Base-by-base conservation (phyloP, 1,140 invertebrate genomes). In the Diprion similis region DNA sequence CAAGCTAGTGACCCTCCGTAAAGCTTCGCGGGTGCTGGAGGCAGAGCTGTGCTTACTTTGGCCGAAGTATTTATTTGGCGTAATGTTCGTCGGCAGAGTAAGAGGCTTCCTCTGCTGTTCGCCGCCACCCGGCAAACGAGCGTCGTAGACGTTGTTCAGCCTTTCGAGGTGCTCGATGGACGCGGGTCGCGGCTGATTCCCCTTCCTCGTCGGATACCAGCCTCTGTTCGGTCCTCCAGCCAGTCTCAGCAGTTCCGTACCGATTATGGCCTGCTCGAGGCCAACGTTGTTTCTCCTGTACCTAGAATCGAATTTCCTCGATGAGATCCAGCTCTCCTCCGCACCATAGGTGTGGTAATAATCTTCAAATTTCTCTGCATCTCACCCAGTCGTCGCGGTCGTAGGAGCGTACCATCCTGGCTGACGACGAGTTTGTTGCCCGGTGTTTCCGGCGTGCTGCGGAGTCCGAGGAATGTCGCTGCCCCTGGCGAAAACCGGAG, bases 121-220 rank as follows among this genome's bases (percentile, higher is more conserved):
- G 84, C 92, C 84, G 75, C 85, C 80, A 81, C 88, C 87, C 79
- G 89, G 77, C 78, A 88, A 88, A 17, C 85, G 82, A 13, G 86
- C 87, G 46, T 89, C 89, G 75, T 89, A 90, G 82, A 84, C 82
- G 78, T 88, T 79, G 89, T 89, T 82, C 79, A 95, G 85, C 76
- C 94, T 90, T 82, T 96, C 94, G 70, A 96, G 89, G 82, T 95
- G 94, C 83, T 95, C 94, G 69, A 94, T 95, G n/a, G 94, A 95
- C 0, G 92, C 93, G 1, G 94, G 94, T 71, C 94, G 91, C 9
- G 89, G 87, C 64, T 88, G 87, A 72, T 85, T 88, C 18, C 81
- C 81, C 45, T 87, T 86, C 48, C 87, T 82, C 83, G 92, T 92
- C 0, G 94, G 94, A 83, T 96, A 96, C 94, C 94, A 96, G 73